Evolutionary conservation across 2,113 vertebrate genomes (phyloP).

Genomic region (Aldabrachelys gigantea): DNA sequence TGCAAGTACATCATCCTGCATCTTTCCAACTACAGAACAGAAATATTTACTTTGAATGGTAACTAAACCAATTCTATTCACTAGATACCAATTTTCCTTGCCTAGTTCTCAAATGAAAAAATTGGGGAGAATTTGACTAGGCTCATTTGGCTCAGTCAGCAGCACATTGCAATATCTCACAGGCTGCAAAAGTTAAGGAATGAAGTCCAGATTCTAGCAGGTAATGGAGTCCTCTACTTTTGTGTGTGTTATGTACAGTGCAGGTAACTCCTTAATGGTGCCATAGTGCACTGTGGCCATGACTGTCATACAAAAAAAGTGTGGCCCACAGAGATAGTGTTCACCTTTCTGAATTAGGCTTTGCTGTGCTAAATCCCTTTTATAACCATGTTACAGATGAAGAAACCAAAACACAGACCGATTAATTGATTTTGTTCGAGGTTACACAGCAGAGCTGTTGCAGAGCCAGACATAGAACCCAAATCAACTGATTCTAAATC

Average conservation of each 20-base stretch:
- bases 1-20: neutral
- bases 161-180: neutral
- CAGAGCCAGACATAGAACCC: neutral
- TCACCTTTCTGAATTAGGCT: neutral
- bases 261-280: neutral
- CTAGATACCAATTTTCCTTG: neutral
- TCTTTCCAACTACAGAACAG: neutral
- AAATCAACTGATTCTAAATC: neutral
- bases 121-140: neutral
- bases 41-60: neutral
- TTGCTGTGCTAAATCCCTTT: neutral
- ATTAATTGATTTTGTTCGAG: neutral
- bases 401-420: neutral
- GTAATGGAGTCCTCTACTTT: neutral
- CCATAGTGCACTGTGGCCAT: neutral
- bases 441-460: neutral
- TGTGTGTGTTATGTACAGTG: neutral
- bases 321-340: neutral
- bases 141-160: neutral
- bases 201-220: neutral
- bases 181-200: neutral
- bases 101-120: neutral
- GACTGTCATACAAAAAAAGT: neutral
- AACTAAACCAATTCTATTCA: neutral
- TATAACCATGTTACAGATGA: neutral